Percentiles rank a stretch among this genome's conserved stretches.
phyloP scores from a whole-genome alignment of 2,113 vertebrate genomes.

The Amia ocellicauda region DNA sequence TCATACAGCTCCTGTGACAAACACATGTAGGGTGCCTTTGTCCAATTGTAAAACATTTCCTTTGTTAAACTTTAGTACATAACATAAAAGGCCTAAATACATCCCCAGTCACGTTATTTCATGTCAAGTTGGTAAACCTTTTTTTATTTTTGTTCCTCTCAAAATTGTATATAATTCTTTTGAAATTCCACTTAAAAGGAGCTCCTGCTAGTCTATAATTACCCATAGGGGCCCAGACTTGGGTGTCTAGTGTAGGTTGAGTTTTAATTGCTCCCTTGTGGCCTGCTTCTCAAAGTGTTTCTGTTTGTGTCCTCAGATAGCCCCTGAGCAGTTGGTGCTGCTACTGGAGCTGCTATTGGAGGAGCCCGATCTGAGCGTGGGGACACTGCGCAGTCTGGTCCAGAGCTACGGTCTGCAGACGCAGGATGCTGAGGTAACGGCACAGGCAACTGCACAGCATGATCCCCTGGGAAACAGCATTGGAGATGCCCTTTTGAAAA shows the following conservation, averaged over 20 bases:
- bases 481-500: not conserved
- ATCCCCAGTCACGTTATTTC: no score
- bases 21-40: no score
- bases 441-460: not conserved
- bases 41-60: no score
- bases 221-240: conserved; percentile 17
- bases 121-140: no score
- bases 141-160: no score
- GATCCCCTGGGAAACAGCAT: rapidly evolving
- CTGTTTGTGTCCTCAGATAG: conserved; percentile 70
- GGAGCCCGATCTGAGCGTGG: conserved; percentile 64
- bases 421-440: conserved; percentile 86
- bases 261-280: conserved; percentile 11
- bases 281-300: no score
- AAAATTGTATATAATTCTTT: no score
- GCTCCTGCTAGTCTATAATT: not conserved
- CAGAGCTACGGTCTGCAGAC: conserved; percentile 67
- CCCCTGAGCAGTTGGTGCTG: conserved; percentile 84
- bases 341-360: conserved; percentile 86
- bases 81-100: no score
- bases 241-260: conserved; percentile 12
- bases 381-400: conserved; percentile 64
- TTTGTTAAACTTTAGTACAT: no score
- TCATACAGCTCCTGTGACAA: no score
- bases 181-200: no score